Conservation (phyloP, 2,113 vertebrate genomes). For the Garra rufa region DNA sequence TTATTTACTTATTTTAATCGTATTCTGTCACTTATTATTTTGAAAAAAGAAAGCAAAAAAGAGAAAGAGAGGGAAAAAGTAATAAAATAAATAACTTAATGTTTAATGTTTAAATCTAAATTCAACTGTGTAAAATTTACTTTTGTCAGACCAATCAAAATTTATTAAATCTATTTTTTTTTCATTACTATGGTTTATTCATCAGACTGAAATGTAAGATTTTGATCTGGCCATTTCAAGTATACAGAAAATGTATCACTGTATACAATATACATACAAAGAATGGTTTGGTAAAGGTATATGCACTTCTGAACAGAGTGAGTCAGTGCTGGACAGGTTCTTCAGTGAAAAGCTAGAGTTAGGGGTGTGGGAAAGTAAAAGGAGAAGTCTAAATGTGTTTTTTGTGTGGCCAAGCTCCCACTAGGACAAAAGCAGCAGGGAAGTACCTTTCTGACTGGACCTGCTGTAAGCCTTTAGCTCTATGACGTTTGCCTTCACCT, state of each 20-base stretch:
- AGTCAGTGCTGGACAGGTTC: conserved; percentile 11
- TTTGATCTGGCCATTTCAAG: not conserved
- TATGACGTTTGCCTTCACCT: conserved; percentile 76
- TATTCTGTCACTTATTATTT: no score
- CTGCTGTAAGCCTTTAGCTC: conserved; percentile 82
- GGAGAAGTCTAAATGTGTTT: not conserved
- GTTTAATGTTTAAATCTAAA: no score
- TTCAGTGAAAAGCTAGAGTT: not conserved
- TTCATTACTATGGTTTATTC: not conserved
- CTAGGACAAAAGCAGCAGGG: not conserved
- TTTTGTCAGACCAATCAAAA: not conserved
- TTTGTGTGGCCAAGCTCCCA: conserved; percentile 5
- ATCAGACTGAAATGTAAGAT: not conserved
- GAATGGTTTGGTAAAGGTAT: no score
- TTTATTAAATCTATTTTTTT: no score
- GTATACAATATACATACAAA: no score
- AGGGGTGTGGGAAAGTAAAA: not conserved
- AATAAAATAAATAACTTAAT: no score
- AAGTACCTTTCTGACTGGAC: conserved; percentile 81
- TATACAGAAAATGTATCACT: no score
- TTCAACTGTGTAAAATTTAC: not conserved
- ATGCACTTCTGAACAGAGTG: not conserved
- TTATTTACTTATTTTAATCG: no score
- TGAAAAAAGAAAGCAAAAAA: no score
- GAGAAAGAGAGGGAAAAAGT: no score